A percentile compares a stretch with the other conserved stretches of the same genome.
Conservation (phyloP, 2,113 vertebrate genomes). For the Anarrhichthys ocellatus region DNA sequence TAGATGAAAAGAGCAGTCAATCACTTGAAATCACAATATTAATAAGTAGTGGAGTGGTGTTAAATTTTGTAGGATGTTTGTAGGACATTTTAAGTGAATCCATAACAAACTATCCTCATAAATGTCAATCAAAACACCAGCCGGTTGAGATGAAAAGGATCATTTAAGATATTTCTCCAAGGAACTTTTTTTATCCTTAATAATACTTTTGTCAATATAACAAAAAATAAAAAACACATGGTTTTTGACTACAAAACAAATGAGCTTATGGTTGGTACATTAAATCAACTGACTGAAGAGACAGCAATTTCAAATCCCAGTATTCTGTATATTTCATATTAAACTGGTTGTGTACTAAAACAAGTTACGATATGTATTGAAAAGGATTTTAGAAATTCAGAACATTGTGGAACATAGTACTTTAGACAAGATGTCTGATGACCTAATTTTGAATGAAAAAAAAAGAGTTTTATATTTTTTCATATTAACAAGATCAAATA, state of each 20-base stretch:
- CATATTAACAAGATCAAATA: too few species aligned
- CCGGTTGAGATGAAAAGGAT: neutral
- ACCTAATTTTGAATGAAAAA: too few species aligned
- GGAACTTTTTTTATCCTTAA: neutral
- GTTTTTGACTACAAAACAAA: neutral
- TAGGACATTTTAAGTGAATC: neutral
- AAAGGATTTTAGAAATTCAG: too few species aligned
- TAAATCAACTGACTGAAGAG: neutral
- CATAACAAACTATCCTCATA: neutral
- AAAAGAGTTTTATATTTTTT: too few species aligned
- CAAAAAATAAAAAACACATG: neutral
- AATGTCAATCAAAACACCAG: neutral
- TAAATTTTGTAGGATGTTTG: neutral
- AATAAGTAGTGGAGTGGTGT: conserved; percentile 1
- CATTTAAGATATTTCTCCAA: neutral
- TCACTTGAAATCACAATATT: conserved; percentile 4
- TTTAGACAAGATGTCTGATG: too few species aligned
- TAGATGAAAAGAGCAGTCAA: neutral
- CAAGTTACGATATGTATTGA: too few species aligned
- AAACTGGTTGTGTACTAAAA: too few species aligned
- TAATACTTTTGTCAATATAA: neutral
- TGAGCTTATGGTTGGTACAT: neutral
- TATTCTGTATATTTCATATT: neutral
- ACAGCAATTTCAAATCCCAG: neutral
- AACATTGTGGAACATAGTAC: too few species aligned